Conservation (phyloP, 1,140 invertebrate genomes). For the Drosophila guanche region DNA sequence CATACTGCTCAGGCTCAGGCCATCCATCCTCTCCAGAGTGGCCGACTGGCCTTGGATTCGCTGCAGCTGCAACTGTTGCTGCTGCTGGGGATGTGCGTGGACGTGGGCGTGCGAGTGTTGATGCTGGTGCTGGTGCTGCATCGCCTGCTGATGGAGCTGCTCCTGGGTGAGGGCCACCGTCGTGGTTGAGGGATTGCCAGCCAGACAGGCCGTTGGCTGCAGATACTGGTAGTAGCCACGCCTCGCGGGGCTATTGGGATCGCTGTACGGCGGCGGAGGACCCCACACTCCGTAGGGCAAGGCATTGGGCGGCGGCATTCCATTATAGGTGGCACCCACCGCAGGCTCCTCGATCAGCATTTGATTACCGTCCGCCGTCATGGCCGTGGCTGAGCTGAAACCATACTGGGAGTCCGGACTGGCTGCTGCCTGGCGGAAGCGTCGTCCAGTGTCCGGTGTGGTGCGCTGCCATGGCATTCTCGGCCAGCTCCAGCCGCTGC, state of each 20-base stretch:
- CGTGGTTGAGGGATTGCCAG: conserved; percentile 11
- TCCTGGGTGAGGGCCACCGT: conserved; percentile 50
- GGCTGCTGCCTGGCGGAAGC: conserved; percentile 78
- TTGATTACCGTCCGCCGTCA: conserved; percentile 59
- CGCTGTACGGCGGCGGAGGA: conserved; percentile 90
- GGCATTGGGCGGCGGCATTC: conserved; percentile 69
- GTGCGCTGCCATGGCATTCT: conserved; percentile 85
- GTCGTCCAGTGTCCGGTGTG: conserved; percentile 64
- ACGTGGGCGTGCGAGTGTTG: conserved; percentile 30
- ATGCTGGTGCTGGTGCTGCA: conserved; percentile 3
- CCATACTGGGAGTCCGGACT: conserved; percentile 88
- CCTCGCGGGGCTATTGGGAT: conserved; percentile 88
- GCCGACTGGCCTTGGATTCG: conserved; percentile 53
- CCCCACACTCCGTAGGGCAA: conserved; percentile 86
- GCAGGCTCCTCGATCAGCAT: conserved; percentile 62
- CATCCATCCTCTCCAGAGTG: conserved; percentile 64
- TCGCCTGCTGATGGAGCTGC: conserved; percentile 34
- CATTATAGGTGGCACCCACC: conserved; percentile 37
- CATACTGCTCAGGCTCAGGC: conserved; percentile 40
- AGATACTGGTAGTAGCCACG: conserved; percentile 83
- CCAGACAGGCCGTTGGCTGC: conserved; percentile 64
- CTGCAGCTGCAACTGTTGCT: conserved; percentile 40
- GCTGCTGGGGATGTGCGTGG: conserved; percentile 33
- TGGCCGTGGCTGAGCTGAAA: conserved; percentile 84
- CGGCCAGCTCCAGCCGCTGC: conserved; percentile 86